phyloP scores from a whole-genome alignment of 2,797 vertebrate genomes.

The Anguilla anguilla region DNA sequence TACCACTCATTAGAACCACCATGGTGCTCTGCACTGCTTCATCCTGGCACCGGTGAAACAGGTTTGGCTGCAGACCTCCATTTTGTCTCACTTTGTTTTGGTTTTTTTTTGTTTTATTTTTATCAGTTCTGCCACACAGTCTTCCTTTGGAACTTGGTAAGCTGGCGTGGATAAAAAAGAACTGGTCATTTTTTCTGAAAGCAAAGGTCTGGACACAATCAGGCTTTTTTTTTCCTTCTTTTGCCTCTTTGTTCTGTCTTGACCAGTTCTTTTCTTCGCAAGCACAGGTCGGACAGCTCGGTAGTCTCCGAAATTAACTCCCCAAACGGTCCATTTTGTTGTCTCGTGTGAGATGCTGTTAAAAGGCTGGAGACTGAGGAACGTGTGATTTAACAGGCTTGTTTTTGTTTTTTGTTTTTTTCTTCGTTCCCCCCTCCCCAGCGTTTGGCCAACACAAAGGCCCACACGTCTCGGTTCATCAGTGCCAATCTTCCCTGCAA shows the following conservation, averaged over 20 bases:
- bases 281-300: not conserved
- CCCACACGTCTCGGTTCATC: slow-evolving; percentile 97
- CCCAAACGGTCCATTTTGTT: not conserved
- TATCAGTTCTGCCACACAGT: not conserved
- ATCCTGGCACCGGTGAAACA: not conserved
- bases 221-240: not conserved
- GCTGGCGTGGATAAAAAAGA: slow-evolving; percentile 11
- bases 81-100: not conserved
- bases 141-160: not conserved
- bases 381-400: not conserved
- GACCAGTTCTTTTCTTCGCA: not conserved
- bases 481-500: slow-evolving; percentile 99
- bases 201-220: not conserved
- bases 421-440: slow-evolving; percentile 52
- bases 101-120: not conserved
- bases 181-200: not conserved
- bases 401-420: too few relatives aligned
- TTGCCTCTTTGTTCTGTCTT: not conserved
- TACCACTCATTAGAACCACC: too few relatives aligned
- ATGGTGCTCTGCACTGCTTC: too few relatives aligned
- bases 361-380: not conserved
- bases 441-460: slow-evolving; percentile 96
- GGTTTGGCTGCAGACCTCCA: not conserved
- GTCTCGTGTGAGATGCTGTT: slow-evolving; percentile 12
- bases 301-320: not conserved